Evolutionary conservation across 2,797 vertebrate species (phyloP).

Genomic region (Ispidina lecontei): DNA sequence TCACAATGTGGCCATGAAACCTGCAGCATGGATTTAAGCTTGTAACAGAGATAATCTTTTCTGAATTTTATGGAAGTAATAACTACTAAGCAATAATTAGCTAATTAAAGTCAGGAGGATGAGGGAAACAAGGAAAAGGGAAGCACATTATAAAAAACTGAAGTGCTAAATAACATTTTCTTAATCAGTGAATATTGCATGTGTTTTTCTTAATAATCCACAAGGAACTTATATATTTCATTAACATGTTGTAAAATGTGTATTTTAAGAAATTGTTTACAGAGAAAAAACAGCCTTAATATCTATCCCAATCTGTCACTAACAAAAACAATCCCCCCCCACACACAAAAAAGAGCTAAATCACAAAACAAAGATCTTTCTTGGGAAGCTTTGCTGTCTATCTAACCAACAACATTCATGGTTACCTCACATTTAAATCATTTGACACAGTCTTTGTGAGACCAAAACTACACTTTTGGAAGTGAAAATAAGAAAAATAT

Average conservation of each 20-base stretch:
- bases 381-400: background rate
- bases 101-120: background rate
- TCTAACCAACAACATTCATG: background rate
- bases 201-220: background rate
- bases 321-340: background rate
- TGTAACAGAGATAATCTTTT: background rate
- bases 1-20: background rate
- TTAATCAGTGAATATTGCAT: background rate
- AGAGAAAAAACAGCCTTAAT: slow-evolving; percentile 3
- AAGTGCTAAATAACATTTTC: background rate
- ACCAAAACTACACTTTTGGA: background rate
- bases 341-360: background rate
- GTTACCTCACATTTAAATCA: background rate
- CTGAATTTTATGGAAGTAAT: background rate
- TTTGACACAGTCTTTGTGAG: background rate
- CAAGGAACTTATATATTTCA: background rate
- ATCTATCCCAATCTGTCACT: background rate
- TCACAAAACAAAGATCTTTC: background rate
- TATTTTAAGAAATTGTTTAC: background rate
- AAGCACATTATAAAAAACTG: background rate
- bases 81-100: background rate
- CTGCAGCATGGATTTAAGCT: background rate
- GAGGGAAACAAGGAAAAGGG: background rate
- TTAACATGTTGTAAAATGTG: background rate
- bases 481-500: slow-evolving; percentile 10